Conservation (phyloP, 2,797 vertebrate species). For the Helicolenus hilgendorfi region DNA sequence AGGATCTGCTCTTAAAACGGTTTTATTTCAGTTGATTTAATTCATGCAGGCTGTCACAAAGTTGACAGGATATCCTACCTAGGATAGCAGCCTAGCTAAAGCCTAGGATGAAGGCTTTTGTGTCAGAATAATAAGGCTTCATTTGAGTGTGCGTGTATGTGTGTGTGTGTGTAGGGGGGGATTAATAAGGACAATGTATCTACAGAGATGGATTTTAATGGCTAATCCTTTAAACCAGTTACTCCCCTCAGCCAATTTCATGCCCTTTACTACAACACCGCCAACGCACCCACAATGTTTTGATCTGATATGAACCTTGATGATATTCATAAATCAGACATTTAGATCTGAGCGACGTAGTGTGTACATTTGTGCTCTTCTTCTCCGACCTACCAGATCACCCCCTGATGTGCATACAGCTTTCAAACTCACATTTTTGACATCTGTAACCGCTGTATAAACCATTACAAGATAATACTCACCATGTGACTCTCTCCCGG, state of each 20-base stretch:
- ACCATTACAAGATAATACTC: slow-evolving; percentile 78
- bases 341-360: not conserved
- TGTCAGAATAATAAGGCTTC: slow-evolving; percentile 56
- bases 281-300: slow-evolving; percentile 6
- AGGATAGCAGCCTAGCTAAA: too few relatives aligned
- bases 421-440: not conserved
- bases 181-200: slow-evolving; percentile 71
- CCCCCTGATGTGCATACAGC: not conserved
- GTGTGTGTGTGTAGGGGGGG: not conserved
- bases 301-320: slow-evolving; percentile 12
- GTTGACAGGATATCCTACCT: not conserved
- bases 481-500: slow-evolving; percentile 98
- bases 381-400: not conserved
- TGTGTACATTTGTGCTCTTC: not conserved
- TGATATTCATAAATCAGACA: not conserved
- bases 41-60: not conserved
- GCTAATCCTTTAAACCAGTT: slow-evolving; percentile 82
- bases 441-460: not conserved
- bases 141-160: slow-evolving; percentile 25
- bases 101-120: slow-evolving; percentile 31
- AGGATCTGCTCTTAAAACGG: not conserved
- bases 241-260: slow-evolving; percentile 60
- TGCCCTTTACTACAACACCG: not conserved
- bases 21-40: not conserved
- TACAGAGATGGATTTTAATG: slow-evolving; percentile 60